Evolutionary conservation across 1,140 invertebrate genomes (phyloP).

Genomic region (Drosophila lacertosa): DNA sequence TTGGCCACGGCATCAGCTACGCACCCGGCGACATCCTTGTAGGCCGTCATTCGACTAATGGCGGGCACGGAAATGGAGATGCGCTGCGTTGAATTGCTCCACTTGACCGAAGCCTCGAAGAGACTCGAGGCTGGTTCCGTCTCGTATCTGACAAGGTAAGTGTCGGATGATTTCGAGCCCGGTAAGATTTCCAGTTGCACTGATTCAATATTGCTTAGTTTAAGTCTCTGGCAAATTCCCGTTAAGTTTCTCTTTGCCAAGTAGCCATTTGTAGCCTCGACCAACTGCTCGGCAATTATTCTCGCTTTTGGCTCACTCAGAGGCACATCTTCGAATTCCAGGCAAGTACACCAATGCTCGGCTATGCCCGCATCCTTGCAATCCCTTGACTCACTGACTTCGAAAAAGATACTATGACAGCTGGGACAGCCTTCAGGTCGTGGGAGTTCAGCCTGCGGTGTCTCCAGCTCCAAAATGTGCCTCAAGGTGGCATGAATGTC

Average conservation of each 20-base stretch:
- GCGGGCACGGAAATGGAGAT: slow-evolving; percentile 66
- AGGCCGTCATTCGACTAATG: slow-evolving; percentile 87
- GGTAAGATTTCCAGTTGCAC: slow-evolving; percentile 11
- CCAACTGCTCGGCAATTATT: slow-evolving; percentile 84
- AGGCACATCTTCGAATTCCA: slow-evolving; percentile 83
- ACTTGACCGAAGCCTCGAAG: slow-evolving; percentile 86
- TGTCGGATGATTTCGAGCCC: not conserved
- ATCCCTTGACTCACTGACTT: slow-evolving; percentile 87
- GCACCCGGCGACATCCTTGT: slow-evolving; percentile 85
- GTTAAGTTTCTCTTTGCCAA: slow-evolving; percentile 38
- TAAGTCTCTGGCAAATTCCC: slow-evolving; percentile 30
- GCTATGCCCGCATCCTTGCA: slow-evolving; percentile 89
- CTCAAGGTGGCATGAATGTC: slow-evolving; percentile 90
- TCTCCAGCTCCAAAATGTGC: slow-evolving; percentile 83
- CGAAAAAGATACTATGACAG: slow-evolving; percentile 88
- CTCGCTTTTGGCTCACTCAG: slow-evolving; percentile 57
- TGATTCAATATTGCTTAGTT: slow-evolving; percentile 25
- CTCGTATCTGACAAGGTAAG: slow-evolving; percentile 20
- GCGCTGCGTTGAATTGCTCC: slow-evolving; percentile 59
- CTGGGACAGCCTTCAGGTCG: slow-evolving; percentile 84
- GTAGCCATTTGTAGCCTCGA: slow-evolving; percentile 84
- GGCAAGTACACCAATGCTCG: slow-evolving; percentile 92
- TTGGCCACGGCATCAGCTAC: slow-evolving; percentile 84
- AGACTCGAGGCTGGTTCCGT: slow-evolving; percentile 77
- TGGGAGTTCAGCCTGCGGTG: slow-evolving; percentile 38